Evolutionary conservation across 2,888 invertebrate species (phyloP).

Genomic region (Zaprionus bogoriensis): DNA sequence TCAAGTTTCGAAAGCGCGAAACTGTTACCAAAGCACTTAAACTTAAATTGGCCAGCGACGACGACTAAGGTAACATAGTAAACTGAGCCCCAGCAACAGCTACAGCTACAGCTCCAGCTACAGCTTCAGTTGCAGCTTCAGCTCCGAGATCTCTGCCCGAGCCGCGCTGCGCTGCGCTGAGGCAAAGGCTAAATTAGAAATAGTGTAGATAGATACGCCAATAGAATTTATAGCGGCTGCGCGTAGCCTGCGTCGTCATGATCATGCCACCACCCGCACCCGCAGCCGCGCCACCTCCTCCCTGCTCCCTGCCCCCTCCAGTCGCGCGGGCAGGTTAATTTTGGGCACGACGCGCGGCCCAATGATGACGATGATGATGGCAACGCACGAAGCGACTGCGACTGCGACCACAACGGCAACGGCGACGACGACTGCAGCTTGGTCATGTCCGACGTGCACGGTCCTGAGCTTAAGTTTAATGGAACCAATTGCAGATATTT

Average conservation of each 20-base stretch:
- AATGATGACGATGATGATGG: constrained; percentile 71
- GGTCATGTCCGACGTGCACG: constrained; percentile 57
- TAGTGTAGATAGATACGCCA: constrained; percentile 77
- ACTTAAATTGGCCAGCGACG: constrained; percentile 76
- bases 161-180: constrained; percentile 12
- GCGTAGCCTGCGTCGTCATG: constrained; percentile 61
- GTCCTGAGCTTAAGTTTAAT: constrained; percentile 74
- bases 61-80: constrained; percentile 55
- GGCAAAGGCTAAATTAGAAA: constrained; percentile 70
- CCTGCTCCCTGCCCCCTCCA: not conserved
- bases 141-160: constrained; percentile 1
- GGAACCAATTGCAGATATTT: constrained; percentile 80
- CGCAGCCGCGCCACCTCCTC: not conserved
- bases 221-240: constrained; percentile 75
- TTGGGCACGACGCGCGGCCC: constrained; percentile 63
- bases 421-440: constrained; percentile 11
- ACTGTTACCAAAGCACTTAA: constrained; percentile 80
- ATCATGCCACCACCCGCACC: constrained; percentile 47
- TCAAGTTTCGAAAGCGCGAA: constrained; percentile 79
- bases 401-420: not conserved
- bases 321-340: constrained; percentile 71
- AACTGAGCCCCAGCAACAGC: constrained; percentile 40
- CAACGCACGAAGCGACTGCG: constrained; percentile 67
- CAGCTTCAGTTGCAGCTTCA: constrained; percentile 11
- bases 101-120: constrained; percentile 1